Base-by-base conservation (phyloP, 2,113 vertebrate species). In the Pavo muticus region DNA sequence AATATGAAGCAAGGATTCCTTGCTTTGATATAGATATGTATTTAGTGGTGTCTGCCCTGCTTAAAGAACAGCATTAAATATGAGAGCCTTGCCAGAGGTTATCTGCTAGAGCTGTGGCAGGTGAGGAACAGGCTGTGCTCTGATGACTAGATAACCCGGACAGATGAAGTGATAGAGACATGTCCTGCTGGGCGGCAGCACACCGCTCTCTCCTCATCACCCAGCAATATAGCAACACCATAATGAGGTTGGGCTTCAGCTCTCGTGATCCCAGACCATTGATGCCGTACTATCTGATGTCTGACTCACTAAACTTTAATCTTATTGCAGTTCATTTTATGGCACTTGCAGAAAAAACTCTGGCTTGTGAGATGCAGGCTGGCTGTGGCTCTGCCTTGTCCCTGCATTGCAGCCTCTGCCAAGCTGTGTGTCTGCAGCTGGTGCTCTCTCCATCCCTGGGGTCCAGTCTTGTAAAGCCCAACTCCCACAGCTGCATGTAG, bases 81-180 rank as follows among this genome's bases (percentile, higher is more conserved):
- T 1, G 83, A 63, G 64, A 1, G 12, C 2, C 42, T 4, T 83
- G 8, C 35, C 3, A 15, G 42, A 78, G 61, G 39, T 32, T 65
- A 0, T 52, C 8, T 57, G 6, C 61, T 21, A n/a, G 25, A 25
- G 88, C 47, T 47, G 69, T 2, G 8, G 13, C 0, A 12, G 25
- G 61, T 27, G 86, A 91, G 76, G 73, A 79, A 32, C 59, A 48
- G 82, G 11, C 94, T 87, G 82, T 87, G 78, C 35, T 68, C 75
- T 88, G 85, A 60, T 67, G n/a, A 2, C 78, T 77, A 3, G 7
- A 77, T 64, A 88, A 71, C 80, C 57, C 74, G 61, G 65, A 21
- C n/a, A 61, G 60, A 60, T 52, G 10, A 65, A 71, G 37, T 63
- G 39, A 14, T 10, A 39, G 83, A 94, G 42, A 47, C 2, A 0